These are phyloP conservation scores for Siniperca chuatsi DNA, from an alignment of 2,113 vertebrate species.

Conservation along the genomic window DNA sequence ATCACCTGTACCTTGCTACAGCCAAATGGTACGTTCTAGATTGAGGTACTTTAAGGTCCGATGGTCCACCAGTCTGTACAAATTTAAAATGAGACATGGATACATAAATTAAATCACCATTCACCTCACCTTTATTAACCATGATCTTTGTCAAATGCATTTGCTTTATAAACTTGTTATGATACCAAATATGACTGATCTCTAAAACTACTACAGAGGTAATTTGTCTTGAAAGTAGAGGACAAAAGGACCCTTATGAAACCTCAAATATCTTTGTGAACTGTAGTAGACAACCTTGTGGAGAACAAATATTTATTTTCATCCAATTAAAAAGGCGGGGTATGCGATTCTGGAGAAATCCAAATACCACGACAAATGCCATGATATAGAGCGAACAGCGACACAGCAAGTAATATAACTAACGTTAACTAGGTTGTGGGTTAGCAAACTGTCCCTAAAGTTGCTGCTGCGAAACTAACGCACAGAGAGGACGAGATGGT, in stretches of 20 bases:
- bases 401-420: too few relatives aligned
- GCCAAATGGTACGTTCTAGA: slow-evolving; percentile 40
- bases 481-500: too few relatives aligned
- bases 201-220: slow-evolving; percentile 23
- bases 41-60: slow-evolving; percentile 62
- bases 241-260: neutral
- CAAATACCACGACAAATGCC: too few relatives aligned
- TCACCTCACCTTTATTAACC: neutral
- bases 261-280: neutral
- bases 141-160: slow-evolving; percentile 9
- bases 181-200: slow-evolving; percentile 23
- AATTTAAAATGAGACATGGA: neutral
- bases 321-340: neutral
- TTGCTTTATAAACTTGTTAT: slow-evolving; percentile 1
- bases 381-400: too few relatives aligned
- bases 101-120: neutral
- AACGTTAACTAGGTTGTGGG: too few relatives aligned
- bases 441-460: too few relatives aligned
- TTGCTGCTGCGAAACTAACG: too few relatives aligned
- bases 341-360: too few relatives aligned
- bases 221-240: neutral
- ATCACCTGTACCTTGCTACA: slow-evolving; percentile 10
- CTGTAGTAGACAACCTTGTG: neutral
- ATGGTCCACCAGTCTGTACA: slow-evolving; percentile 22
- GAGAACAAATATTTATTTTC: neutral